Evolutionary conservation across 2,797 vertebrate genomes (phyloP).

Genomic region (Carcharodon carcharias): DNA sequence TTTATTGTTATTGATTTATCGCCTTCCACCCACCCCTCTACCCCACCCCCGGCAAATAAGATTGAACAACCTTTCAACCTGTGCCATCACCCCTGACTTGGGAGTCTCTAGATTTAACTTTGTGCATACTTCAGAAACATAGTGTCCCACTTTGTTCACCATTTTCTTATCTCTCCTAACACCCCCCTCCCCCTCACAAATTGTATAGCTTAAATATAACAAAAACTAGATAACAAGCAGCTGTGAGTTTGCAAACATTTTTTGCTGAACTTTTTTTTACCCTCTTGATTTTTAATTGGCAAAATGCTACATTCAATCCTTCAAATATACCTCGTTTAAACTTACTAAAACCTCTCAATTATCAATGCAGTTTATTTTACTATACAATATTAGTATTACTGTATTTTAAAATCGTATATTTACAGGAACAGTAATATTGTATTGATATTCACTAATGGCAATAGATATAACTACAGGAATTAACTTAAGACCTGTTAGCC

Average conservation of each 20-base stretch:
- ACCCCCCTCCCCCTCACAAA: background rate
- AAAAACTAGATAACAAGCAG: background rate
- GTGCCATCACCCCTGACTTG: background rate
- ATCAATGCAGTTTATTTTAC: background rate
- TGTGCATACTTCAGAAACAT: too few relatives aligned
- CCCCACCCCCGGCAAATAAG: background rate
- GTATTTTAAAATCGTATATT: background rate
- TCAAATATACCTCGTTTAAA: background rate
- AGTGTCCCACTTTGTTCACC: background rate
- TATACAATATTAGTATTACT: background rate
- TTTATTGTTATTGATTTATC: too few relatives aligned
- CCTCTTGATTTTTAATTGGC: background rate
- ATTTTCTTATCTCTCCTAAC: background rate
- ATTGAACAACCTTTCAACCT: background rate
- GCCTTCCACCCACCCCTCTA: too few relatives aligned
- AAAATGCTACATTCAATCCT: background rate
- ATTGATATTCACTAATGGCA: background rate
- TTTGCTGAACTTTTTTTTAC: background rate
- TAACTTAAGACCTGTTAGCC: background rate
- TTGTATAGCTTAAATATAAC: background rate
- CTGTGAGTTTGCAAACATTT: background rate
- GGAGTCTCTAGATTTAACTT: background rate
- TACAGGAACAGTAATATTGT: background rate
- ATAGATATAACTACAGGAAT: background rate
- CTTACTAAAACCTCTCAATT: background rate